A percentile compares a stretch with the other conserved stretches of the same genome.
Evolutionary conservation across 2,888 invertebrate species (phyloP).

Genomic region (Eristalinus sepulchralis): DNA sequence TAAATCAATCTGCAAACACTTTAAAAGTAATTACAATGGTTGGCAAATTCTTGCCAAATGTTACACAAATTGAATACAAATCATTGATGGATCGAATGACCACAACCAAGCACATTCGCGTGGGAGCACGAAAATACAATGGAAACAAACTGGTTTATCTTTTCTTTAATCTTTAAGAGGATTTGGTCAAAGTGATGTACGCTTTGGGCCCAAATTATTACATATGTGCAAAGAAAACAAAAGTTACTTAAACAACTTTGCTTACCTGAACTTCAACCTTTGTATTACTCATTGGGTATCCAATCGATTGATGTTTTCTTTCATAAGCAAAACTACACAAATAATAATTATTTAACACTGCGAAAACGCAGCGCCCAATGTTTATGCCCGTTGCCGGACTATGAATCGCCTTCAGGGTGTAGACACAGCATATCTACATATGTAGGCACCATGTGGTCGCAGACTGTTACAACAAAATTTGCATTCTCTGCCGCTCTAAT

Average conservation of each 20-base stretch:
- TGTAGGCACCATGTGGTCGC: not conserved
- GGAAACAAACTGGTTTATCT: not conserved
- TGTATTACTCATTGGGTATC: not conserved
- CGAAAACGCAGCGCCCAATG: not conserved
- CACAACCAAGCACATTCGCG: not conserved
- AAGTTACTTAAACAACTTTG: not conserved
- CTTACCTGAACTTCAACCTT: not conserved
- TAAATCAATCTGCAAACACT: too few species aligned
- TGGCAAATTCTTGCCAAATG: not conserved
- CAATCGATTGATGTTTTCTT: not conserved
- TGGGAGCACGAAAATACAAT: not conserved
- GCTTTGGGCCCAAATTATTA: not conserved
- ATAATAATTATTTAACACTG: not conserved
- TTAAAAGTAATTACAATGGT: not conserved
- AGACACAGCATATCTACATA: not conserved
- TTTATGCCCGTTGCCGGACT: not conserved
- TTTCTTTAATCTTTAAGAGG: not conserved
- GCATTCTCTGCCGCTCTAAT: slow-evolving; percentile 22
- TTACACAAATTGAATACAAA: not conserved
- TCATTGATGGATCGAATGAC: not conserved
- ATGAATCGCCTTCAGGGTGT: not conserved
- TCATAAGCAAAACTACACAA: not conserved
- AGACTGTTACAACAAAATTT: not conserved
- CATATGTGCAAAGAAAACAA: not conserved
- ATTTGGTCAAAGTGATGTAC: not conserved